phyloP scores from a whole-genome alignment of 2,888 invertebrate genomes.

The Gymnocheta viridis region DNA sequence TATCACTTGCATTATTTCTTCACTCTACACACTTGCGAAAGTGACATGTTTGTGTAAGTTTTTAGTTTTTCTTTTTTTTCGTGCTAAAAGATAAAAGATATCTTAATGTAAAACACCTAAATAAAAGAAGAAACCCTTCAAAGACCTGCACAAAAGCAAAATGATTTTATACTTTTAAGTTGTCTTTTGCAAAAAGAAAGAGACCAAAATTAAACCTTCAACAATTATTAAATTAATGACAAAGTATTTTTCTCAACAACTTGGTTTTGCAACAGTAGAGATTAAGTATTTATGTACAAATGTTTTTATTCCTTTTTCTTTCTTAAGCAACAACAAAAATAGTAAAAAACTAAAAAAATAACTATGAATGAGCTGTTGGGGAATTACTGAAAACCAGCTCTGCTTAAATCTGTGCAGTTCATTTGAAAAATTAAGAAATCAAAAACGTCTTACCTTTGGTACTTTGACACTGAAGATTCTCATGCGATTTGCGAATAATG shows the following conservation, averaged over 20 bases:
- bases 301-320: background rate
- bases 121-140: slow-evolving; percentile 38
- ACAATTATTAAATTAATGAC: slow-evolving; percentile 12
- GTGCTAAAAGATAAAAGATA: background rate
- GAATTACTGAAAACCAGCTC: background rate
- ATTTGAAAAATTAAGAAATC: background rate
- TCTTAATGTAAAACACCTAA: slow-evolving; percentile 36
- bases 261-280: background rate
- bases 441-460: slow-evolving; percentile 31
- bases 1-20: slow-evolving; percentile 18
- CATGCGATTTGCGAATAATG: background rate
- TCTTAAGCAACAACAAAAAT: background rate
- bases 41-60: background rate
- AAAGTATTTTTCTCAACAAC: background rate
- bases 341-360: background rate
- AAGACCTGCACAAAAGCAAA: slow-evolving; percentile 41
- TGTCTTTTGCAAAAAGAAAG: background rate
- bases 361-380: background rate
- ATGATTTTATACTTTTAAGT: slow-evolving; percentile 32
- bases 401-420: background rate
- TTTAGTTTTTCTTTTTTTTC: background rate
- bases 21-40: background rate
- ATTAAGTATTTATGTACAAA: background rate
- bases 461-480: background rate
- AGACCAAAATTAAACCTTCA: background rate